Percentiles rank a stretch among this genome's conserved stretches.
Evolutionary conservation across 2,888 invertebrate genomes (phyloP).

Genomic region (Oconnorella tubifera): DNA sequence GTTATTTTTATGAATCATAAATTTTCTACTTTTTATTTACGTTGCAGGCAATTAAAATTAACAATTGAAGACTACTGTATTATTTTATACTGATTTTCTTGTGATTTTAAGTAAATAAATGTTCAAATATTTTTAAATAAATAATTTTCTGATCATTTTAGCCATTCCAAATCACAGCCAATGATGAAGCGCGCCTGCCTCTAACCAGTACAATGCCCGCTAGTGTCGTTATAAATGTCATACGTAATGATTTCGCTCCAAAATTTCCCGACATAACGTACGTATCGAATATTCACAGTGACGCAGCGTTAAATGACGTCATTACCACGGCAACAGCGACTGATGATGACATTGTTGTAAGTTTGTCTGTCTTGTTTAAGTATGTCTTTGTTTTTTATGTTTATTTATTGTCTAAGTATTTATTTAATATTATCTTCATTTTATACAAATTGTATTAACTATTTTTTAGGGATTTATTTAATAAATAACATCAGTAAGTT

Average conservation of each 20-base stretch:
- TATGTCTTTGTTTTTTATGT: neutral
- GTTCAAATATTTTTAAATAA: too few relatives aligned
- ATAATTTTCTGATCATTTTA: too few relatives aligned
- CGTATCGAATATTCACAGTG: neutral
- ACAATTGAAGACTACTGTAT: too few relatives aligned
- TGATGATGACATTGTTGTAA: conserved; percentile 41
- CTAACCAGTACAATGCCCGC: conserved; percentile 24
- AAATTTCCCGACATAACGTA: neutral
- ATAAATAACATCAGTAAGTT: too few relatives aligned
- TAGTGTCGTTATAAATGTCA: conserved; percentile 38
- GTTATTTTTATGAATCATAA: too few relatives aligned
- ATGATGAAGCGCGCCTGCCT: neutral
- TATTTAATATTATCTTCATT: too few relatives aligned
- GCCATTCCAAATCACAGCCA: neutral
- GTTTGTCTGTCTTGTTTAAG: conserved; percentile 7
- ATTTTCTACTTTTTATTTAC: too few relatives aligned
- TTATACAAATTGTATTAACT: too few relatives aligned
- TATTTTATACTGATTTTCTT: too few relatives aligned
- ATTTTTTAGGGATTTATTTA: too few relatives aligned
- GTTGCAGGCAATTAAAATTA: too few relatives aligned
- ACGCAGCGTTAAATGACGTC: neutral
- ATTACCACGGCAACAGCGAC: conserved; percentile 40
- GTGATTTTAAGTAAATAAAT: too few relatives aligned
- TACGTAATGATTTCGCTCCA: conserved; percentile 31
- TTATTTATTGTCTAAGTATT: conserved; percentile 14